phyloP scores from a whole-genome alignment of 1,140 invertebrate species.

The Heliconius hermathena region DNA sequence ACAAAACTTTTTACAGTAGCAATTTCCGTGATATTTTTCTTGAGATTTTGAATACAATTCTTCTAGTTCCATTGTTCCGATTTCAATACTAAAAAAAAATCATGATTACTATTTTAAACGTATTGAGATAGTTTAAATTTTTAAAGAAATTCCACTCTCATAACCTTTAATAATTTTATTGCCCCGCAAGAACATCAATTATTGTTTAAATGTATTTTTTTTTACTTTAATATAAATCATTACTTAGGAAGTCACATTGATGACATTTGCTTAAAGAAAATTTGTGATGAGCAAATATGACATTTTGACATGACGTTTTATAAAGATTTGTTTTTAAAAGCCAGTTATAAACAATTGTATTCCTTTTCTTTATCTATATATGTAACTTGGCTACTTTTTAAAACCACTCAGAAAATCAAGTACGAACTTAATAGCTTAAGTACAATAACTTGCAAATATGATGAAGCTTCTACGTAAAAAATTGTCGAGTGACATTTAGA shows the following conservation, averaged over 20 bases:
- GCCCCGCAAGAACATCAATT: neutral
- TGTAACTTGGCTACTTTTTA: no score
- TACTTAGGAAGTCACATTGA: neutral
- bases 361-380: neutral
- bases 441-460: no score
- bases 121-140: no score
- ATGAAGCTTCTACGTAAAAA: no score
- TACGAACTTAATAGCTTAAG: no score
- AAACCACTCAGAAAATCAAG: no score
- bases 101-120: neutral
- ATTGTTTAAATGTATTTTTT: slow-evolving; percentile 1
- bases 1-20: neutral
- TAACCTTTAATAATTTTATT: neutral
- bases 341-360: neutral
- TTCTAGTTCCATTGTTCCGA: neutral
- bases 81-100: neutral
- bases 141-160: neutral
- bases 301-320: neutral
- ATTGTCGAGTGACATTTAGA: no score
- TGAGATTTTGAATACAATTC: neutral
- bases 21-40: neutral
- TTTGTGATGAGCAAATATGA: neutral
- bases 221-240: neutral
- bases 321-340: neutral
- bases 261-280: neutral